A percentile compares a stretch with the other conserved stretches of the same genome.
Evolutionary conservation across 2,797 vertebrate genomes (phyloP).

Genomic region (Dryobates pubescens): DNA sequence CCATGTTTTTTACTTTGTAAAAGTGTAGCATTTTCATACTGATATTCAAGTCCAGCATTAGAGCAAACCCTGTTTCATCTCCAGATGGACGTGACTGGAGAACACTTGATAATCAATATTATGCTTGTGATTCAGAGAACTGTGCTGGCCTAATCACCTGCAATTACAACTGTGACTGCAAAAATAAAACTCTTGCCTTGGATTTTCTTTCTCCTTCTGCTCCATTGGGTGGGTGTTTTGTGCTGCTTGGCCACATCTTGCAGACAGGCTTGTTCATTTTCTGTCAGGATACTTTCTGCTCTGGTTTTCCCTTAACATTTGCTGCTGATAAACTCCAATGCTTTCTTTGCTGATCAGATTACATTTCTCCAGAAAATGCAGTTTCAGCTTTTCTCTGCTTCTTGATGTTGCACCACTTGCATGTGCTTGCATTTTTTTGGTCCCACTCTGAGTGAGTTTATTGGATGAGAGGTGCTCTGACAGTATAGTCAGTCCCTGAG

Average conservation of each 20-base stretch:
- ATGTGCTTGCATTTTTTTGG: neutral
- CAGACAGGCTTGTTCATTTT: neutral
- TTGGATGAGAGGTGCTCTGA: neutral
- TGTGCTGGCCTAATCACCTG: neutral
- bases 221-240: rapidly evolving
- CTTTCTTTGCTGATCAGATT: neutral
- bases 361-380: neutral
- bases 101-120: neutral
- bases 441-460: neutral
- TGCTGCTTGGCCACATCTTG: neutral
- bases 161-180: neutral
- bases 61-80: neutral
- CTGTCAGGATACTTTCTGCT: neutral
- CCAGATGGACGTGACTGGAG: neutral
- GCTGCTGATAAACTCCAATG: neutral
- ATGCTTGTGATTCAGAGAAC: neutral
- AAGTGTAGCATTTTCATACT: neutral
- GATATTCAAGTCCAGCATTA: neutral
- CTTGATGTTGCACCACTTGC: neutral
- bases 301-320: neutral
- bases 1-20: neutral
- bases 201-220: neutral
- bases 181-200: neutral
- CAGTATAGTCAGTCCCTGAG: neutral
- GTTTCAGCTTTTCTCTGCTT: neutral